Base-by-base conservation (phyloP, 2,797 vertebrate species). In the Cirrhinus mrigala region DNA sequence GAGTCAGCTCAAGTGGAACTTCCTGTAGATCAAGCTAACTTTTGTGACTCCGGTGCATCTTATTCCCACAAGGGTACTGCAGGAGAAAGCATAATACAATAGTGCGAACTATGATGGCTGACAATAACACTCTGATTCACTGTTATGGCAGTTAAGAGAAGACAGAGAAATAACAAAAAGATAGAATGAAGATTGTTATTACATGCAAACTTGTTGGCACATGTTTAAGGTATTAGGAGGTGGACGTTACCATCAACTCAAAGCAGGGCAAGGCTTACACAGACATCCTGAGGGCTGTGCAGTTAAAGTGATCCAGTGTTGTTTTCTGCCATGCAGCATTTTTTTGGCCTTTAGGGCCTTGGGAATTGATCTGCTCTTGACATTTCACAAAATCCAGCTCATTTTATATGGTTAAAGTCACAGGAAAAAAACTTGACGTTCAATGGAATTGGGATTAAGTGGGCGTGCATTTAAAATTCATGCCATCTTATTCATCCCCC, bases 171-270 rank as follows among this genome's bases (percentile, higher is more conserved):
- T 7, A 52, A 50, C n/a, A 80, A 46, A 24, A 12, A 62, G 18
- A 33, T 14, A 58, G 22, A 73, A 14, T 33, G 7, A 6, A 75
- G 20, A 7, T 6, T 54, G 16, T 50, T 40, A 24, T 40, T 78
- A 69, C 58, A 66, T 70, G 37, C 18, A 24, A 70, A 29, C 66
- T 71, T 70, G 83, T 60, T 84, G n/a, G 20, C 18, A 14, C 83
- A 60, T 50, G 75, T 84, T 84, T 37, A 84, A 60, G 66, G 76
- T 79, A 71, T 71, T 62, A 71, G 66, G 66, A 84, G 83, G 54
- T 27, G 2, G 66, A 71, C 24, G 2, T n/a, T 58, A 40, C 46
- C 14, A 58, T 18, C 33, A 66, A 58, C 11, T 40, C 3, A 37
- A 80, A n/a, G 24, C 18, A 68, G 58, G 69, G 78, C 60, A 74